Base-by-base conservation (phyloP, 2,888 invertebrate species). In the Willowsia nigromaculata region DNA sequence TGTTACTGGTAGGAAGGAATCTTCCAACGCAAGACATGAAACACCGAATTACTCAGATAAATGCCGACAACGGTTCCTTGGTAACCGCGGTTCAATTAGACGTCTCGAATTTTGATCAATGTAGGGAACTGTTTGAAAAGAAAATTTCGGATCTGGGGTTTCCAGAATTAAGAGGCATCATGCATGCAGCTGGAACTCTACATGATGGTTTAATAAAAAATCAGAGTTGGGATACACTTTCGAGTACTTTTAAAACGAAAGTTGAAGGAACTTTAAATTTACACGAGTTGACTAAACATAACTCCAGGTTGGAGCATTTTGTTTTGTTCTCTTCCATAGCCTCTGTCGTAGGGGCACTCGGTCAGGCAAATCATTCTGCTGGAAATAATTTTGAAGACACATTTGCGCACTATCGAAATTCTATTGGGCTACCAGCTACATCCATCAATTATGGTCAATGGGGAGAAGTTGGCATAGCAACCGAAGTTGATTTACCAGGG, bases 321-420 rank as follows among this genome's bases (percentile, higher is more conserved):
- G 50, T 76, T 13, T 18, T 76, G 9, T 76, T 76, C 22, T 76
- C 76, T 11, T 76, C 76, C 6, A 76, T 76, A 50, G 76, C 50
- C 2, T 15, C 76, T 7, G 3, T 50, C 3, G 27, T 76, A 15
- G 76, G 76, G 6, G 1, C 27, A 7, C 76, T 27, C 9, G 76
- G 50, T 1, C 76, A 76, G n/a, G n/a, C 27, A 0, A 76, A 76
- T 22, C 76, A 76, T n/a, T 0, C 76, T 2, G 47, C 76, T 13
- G 76, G 50, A 27, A 76, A 50, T 50, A 6, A 22, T 6, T 71
- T 71, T 40, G 71, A 71, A 40, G 71, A 71, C n/a, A 18, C 40
- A n/a, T 40, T 71, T 1, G 71, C 71, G 18, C 40, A 40, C 40
- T 71, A 71, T 22, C 7, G 71, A 6, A 7, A 40, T 18, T 71